Evolutionary conservation across 2,797 vertebrate species (phyloP).

Genomic region (Chelon auratus): DNA sequence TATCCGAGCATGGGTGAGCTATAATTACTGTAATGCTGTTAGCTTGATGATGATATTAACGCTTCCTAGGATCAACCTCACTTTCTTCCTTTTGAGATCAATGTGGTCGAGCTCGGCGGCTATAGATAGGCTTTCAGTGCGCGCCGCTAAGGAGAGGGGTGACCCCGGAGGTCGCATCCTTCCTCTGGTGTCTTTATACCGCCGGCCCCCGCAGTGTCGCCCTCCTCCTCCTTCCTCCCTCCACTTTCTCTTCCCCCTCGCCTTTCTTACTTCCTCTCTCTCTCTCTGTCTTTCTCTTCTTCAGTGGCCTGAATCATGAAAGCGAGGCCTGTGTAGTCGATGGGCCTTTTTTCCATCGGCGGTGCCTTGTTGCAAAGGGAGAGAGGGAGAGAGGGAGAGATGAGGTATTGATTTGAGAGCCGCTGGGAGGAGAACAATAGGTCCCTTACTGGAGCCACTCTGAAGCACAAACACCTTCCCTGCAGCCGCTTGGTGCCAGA

Average conservation of each 20-base stretch:
- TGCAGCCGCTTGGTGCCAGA: slow-evolving; percentile 57
- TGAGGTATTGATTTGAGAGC: slow-evolving; percentile 80
- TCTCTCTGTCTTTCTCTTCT: slow-evolving; percentile 50
- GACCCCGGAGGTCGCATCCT: slow-evolving; percentile 64
- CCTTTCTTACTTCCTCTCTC: slow-evolving; percentile 52
- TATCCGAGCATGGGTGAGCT: slow-evolving; percentile 27
- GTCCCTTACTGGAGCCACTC: slow-evolving; percentile 74
- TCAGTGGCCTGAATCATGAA: slow-evolving; percentile 79
- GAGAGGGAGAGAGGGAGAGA: slow-evolving; percentile 48
- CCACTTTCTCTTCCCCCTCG: slow-evolving; percentile 35
- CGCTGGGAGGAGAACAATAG: slow-evolving; percentile 79
- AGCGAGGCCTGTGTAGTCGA: slow-evolving; percentile 70
- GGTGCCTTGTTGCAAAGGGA: slow-evolving; percentile 35
- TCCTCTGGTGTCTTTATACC: slow-evolving; percentile 74
- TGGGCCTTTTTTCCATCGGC: slow-evolving; percentile 57
- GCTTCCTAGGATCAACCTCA: slow-evolving; percentile 42
- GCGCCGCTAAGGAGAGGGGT: slow-evolving; percentile 56
- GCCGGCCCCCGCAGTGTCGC: slow-evolving; percentile 54
- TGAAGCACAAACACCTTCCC: slow-evolving; percentile 69
- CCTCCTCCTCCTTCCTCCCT: slow-evolving; percentile 2
- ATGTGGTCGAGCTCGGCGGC: slow-evolving; percentile 37
- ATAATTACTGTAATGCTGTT: slow-evolving; percentile 51
- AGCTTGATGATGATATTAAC: slow-evolving; percentile 41
- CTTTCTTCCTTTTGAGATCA: slow-evolving; percentile 63
- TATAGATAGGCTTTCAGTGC: slow-evolving; percentile 59